Conservation (phyloP, 1,140 invertebrate genomes). For the Vanessa atalanta region DNA sequence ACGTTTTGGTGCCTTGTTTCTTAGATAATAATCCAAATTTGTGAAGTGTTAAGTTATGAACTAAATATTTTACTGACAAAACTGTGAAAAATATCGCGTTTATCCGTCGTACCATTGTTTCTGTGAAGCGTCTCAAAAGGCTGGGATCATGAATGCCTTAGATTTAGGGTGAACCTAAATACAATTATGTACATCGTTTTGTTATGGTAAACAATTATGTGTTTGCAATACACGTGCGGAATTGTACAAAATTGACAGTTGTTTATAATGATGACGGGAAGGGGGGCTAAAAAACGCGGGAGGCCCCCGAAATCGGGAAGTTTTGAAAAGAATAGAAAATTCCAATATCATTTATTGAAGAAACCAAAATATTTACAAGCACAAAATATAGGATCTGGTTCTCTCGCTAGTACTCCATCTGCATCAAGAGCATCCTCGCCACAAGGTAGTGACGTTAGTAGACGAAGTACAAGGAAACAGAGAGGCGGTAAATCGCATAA, state of each 20-base stretch:
- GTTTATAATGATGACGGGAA: constrained; percentile 87
- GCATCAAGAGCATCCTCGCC: constrained; percentile 88
- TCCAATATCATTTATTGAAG: constrained; percentile 93
- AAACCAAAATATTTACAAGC: constrained; percentile 93
- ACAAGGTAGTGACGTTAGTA: constrained; percentile 85
- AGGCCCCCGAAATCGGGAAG: constrained; percentile 93
- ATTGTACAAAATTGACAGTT: constrained; percentile 78
- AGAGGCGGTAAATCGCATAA: constrained; percentile 83
- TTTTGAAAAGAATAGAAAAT: constrained; percentile 90
- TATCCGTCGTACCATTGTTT: constrained; percentile 49
- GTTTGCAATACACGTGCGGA: constrained; percentile 82
- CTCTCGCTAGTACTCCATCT: constrained; percentile 88
- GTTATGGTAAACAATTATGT: constrained; percentile 82
- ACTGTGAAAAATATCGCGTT: constrained; percentile 43
- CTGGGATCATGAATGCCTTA: constrained; percentile 73
- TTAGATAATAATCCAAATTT: constrained; percentile 64
- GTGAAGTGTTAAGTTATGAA: constrained; percentile 52
- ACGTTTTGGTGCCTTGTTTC: constrained; percentile 81
- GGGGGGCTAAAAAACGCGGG: constrained; percentile 92
- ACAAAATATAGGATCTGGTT: constrained; percentile 84
- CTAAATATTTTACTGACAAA: constrained; percentile 37
- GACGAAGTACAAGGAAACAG: constrained; percentile 82
- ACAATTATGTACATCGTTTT: constrained; percentile 75
- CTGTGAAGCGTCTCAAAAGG: constrained; percentile 51
- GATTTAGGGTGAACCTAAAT: constrained; percentile 79